Evolutionary conservation across 1,140 invertebrate species (phyloP).

Genomic region (Trachelipus rathkii): DNA sequence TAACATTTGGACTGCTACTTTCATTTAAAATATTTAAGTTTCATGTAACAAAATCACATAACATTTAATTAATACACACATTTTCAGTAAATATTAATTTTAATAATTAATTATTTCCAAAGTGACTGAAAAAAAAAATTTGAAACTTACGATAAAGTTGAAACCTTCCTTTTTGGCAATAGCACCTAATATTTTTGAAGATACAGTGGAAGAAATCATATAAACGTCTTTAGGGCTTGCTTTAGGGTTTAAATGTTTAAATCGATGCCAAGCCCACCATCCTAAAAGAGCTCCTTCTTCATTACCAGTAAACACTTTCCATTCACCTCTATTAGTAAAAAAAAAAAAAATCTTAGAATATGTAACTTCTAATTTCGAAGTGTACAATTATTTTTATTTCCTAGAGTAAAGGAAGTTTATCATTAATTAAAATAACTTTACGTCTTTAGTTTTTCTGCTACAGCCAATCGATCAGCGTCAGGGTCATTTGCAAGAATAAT

Average conservation of each 20-base stretch:
- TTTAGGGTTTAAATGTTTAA: constrained; percentile 55
- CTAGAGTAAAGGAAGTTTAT: no score
- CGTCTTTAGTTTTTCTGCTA: constrained; percentile 68
- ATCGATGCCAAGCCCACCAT: constrained; percentile 79
- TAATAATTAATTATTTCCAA: no score
- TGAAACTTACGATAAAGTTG: constrained; percentile 63
- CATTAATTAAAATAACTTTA: constrained; percentile 17
- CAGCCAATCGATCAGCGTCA: constrained; percentile 92
- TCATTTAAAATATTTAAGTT: no score
- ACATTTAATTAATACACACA: constrained; percentile 19
- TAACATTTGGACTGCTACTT: no score
- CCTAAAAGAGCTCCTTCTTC: constrained; percentile 92
- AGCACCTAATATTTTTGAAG: constrained; percentile 88
- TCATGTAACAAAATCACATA: not conserved
- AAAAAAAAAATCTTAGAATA: not conserved
- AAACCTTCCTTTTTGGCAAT: constrained; percentile 79
- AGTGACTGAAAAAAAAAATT: constrained; percentile 18
- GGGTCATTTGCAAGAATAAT: constrained; percentile 97
- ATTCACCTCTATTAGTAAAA: constrained; percentile 54
- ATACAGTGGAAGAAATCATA: constrained; percentile 91
- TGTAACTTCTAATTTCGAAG: no score
- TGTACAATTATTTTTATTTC: no score
- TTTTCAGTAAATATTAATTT: not conserved
- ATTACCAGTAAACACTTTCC: constrained; percentile 93
- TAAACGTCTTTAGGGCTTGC: constrained; percentile 60